phyloP scores from a whole-genome alignment of 2,113 vertebrate genomes.

The Labeo rohita region DNA sequence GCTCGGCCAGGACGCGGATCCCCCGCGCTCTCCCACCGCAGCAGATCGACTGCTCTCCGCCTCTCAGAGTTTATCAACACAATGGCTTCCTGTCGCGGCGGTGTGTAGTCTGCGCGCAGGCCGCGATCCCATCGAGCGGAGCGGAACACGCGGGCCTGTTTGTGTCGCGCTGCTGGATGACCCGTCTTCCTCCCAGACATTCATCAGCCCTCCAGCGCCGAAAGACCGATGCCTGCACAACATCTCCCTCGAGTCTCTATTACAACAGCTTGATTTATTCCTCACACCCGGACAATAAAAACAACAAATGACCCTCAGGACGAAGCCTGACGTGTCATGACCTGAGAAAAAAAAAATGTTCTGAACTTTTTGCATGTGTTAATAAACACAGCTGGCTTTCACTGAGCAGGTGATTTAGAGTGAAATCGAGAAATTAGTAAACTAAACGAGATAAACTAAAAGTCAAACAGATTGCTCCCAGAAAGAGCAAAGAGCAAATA shows the following conservation, averaged over 20 bases:
- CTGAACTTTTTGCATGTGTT: not conserved
- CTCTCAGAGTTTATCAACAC: slow-evolving; percentile 52
- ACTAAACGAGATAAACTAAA: not conserved
- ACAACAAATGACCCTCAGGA: not conserved
- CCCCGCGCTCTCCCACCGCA: not conserved
- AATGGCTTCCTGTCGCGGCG: slow-evolving; percentile 54
- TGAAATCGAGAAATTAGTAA: not conserved
- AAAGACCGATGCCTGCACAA: slow-evolving; percentile 8
- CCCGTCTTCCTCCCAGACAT: slow-evolving; percentile 46
- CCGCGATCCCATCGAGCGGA: slow-evolving; percentile 40
- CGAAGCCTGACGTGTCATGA: not conserved
- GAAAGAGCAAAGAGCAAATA: not conserved
- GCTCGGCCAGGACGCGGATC: slow-evolving; percentile 38
- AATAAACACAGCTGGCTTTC: not conserved
- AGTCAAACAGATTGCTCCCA: not conserved
- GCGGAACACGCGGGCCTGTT: slow-evolving; percentile 29
- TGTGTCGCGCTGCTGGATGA: slow-evolving; percentile 38
- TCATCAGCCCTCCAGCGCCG: slow-evolving; percentile 31
- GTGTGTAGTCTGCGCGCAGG: slow-evolving; percentile 37
- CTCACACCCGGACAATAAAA: not conserved
- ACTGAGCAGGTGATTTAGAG: not conserved
- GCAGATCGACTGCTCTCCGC: slow-evolving; percentile 21
- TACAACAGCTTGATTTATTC: slow-evolving; percentile 11
- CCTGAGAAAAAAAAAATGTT: not conserved
- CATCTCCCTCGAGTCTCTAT: slow-evolving; percentile 32